Conservation (phyloP, 2,888 invertebrate species). For the Aromia moschata region DNA sequence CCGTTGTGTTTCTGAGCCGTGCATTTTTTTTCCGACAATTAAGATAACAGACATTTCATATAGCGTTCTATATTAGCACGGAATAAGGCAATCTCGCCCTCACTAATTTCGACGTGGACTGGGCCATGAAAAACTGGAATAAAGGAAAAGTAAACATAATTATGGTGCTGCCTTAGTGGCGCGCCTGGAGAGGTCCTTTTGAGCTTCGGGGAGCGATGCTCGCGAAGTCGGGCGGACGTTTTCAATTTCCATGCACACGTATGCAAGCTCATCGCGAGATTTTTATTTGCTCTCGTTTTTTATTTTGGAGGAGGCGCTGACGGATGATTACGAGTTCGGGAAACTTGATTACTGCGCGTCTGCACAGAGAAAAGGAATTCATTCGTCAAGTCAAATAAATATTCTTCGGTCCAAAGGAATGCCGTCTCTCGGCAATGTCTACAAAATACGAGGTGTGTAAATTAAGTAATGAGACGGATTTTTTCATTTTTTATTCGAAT, state of each 20-base stretch:
- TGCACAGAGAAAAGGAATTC: no score
- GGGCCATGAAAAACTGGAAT: conserved; percentile 42
- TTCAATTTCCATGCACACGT: conserved; percentile 36
- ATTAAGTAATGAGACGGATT: no score
- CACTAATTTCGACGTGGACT: conserved; percentile 10
- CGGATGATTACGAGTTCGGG: conserved; percentile 26
- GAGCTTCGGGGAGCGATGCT: conserved; percentile 40
- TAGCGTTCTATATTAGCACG: conserved; percentile 16
- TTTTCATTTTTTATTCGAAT: no score
- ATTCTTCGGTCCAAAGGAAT: no score
- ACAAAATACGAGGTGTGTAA: no score
- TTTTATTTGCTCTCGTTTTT: conserved; percentile 30
- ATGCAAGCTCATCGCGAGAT: conserved; percentile 16
- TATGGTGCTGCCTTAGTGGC: conserved; percentile 44
- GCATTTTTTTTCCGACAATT: conserved; percentile 4
- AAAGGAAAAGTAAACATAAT: conserved; percentile 50
- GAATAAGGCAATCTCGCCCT: conserved; percentile 22
- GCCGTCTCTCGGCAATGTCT: no score
- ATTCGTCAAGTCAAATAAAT: no score
- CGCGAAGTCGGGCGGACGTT: conserved; percentile 34
- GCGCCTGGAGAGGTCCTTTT: conserved; percentile 39
- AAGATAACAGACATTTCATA: conserved; percentile 16
- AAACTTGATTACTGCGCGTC: conserved; percentile 28
- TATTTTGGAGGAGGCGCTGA: conserved; percentile 22
- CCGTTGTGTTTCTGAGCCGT: not conserved